Evolutionary conservation across 2,113 vertebrate genomes (phyloP).

Genomic region (Perca schrenkii): DNA sequence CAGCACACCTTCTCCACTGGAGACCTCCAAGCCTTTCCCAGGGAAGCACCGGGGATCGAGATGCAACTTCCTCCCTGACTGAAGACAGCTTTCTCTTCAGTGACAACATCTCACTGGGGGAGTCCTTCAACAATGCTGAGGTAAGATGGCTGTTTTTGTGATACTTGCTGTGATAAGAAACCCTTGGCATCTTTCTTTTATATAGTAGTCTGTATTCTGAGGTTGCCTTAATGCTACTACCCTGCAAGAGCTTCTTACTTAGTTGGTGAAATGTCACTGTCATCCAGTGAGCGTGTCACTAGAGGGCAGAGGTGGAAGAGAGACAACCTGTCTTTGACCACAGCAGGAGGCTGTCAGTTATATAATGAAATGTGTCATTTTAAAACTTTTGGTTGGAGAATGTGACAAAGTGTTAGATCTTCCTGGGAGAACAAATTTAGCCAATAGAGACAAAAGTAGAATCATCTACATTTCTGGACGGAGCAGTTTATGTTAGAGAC

Average conservation of each 20-base stretch:
- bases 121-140: slow-evolving; percentile 89
- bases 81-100: slow-evolving; percentile 84
- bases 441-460: neutral
- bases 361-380: neutral
- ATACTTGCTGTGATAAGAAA: neutral
- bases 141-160: slow-evolving; percentile 78
- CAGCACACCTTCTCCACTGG: slow-evolving; percentile 94
- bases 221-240: neutral
- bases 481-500: neutral
- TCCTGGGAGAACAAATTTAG: too few species aligned
- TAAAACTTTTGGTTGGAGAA: neutral
- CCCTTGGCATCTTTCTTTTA: neutral
- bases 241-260: slow-evolving; percentile 12
- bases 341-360: slow-evolving; percentile 4
- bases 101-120: slow-evolving; percentile 88
- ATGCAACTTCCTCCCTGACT: slow-evolving; percentile 74
- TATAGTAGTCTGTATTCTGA: neutral
- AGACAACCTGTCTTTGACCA: slow-evolving; percentile 7
- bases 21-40: slow-evolving; percentile 88
- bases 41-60: slow-evolving; percentile 81
- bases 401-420: neutral
- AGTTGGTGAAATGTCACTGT: slow-evolving; percentile 29
- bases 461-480: neutral
- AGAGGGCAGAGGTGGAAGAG: neutral
- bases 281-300: slow-evolving; percentile 2